These are phyloP conservation scores for Toxotes lorentzi DNA, from an alignment of 2,797 vertebrate genomes.

Conservation along the genomic window DNA sequence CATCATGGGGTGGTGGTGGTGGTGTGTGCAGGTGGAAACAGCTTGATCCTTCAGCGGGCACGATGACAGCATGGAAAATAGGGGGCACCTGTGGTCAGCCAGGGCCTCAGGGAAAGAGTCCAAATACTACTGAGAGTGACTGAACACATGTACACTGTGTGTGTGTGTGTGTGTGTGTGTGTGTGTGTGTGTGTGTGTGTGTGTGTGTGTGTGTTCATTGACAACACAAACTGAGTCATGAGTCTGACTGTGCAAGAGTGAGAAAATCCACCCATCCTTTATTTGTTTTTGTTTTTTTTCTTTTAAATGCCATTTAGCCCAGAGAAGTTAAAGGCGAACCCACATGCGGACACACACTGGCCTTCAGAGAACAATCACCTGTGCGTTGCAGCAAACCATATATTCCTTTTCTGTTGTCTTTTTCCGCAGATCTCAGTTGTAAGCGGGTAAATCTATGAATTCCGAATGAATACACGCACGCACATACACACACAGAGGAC, in stretches of 20 bases:
- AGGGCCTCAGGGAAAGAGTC: slow-evolving; percentile 49
- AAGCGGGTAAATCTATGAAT: slow-evolving; percentile 20
- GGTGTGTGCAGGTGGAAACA: slow-evolving; percentile 1
- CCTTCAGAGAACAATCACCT: slow-evolving; percentile 13
- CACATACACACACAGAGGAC: slow-evolving; percentile 4
- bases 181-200: slow-evolving; percentile 6
- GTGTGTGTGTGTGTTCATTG: slow-evolving; percentile 39
- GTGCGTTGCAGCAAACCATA: slow-evolving; percentile 2
- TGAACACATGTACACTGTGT: slow-evolving; percentile 20
- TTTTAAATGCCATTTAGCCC: slow-evolving; percentile 12
- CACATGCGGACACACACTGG: not conserved
- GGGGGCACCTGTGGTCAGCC: slow-evolving; percentile 75
- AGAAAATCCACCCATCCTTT: slow-evolving; percentile 35
- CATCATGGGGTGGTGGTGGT: slow-evolving; percentile 38
- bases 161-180: slow-evolving; percentile 18
- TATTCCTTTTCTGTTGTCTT: not conserved
- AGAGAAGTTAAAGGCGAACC: slow-evolving; percentile 9
- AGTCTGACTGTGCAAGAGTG: slow-evolving; percentile 39
- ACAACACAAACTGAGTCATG: slow-evolving; percentile 54
- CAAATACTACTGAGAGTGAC: slow-evolving; percentile 54
- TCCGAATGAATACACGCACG: slow-evolving; percentile 5
- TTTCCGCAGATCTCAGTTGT: slow-evolving; percentile 32
- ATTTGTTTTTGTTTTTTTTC: too few species aligned
- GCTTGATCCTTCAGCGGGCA: slow-evolving; percentile 54
- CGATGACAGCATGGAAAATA: slow-evolving; percentile 59